Conservation (phyloP, 2,113 vertebrate genomes). For the Hiodon alosoides region DNA sequence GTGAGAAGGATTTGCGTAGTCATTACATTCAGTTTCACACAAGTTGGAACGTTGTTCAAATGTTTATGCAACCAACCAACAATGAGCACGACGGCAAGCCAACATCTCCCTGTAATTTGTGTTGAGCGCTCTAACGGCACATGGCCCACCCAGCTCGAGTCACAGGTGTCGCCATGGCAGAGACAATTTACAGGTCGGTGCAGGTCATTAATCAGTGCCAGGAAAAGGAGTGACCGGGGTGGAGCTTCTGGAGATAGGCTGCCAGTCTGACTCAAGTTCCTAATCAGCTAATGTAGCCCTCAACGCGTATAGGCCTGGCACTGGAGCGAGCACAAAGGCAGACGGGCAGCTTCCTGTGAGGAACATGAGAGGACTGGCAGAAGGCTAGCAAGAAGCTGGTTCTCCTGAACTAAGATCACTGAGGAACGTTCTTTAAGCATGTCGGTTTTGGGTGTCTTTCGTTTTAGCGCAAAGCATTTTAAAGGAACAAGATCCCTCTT, state of each 20-base stretch:
- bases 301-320: slow-evolving; percentile 55
- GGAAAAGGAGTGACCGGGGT: slow-evolving; percentile 27
- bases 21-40: too few relatives aligned
- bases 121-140: too few relatives aligned
- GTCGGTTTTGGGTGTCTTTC: too few relatives aligned
- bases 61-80: too few relatives aligned
- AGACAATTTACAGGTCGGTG: slow-evolving; percentile 31
- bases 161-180: slow-evolving; percentile 22
- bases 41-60: too few relatives aligned
- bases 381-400: slow-evolving; percentile 14
- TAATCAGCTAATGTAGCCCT: slow-evolving; percentile 32
- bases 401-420: slow-evolving; percentile 33
- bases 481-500: too few relatives aligned
- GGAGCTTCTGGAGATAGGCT: not conserved
- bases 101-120: too few relatives aligned
- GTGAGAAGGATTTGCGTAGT: too few relatives aligned
- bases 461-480: too few relatives aligned
- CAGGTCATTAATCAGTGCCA: slow-evolving; percentile 32
- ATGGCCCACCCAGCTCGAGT: not conserved
- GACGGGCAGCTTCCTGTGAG: slow-evolving; percentile 67
- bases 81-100: too few relatives aligned
- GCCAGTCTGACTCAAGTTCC: not conserved
- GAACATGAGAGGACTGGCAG: slow-evolving; percentile 35
- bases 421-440: slow-evolving; percentile 9
- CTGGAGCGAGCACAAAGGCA: slow-evolving; percentile 57